Percentiles rank a stretch among this genome's conserved stretches.
Conservation (phyloP, 2,797 vertebrate species). For the Poliocrania exsul region DNA sequence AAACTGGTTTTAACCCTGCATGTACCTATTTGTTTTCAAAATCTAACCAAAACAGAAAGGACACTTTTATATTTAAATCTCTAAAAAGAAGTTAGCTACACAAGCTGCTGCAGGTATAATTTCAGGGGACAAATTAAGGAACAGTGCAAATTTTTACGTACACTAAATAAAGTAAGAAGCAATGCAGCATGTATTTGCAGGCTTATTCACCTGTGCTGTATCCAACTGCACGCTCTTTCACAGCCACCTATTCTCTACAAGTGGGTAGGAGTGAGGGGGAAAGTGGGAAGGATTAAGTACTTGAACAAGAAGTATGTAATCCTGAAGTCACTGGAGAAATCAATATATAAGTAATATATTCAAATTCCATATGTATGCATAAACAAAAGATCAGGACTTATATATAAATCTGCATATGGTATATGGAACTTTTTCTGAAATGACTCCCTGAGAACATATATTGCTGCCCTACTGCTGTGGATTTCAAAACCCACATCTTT, state of each 20-base stretch:
- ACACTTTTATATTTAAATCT: background rate
- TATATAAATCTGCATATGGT: constrained; percentile 10
- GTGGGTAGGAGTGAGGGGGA: background rate
- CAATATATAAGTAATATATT: background rate
- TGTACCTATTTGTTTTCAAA: background rate
- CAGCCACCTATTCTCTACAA: background rate
- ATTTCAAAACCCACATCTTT: constrained; percentile 71
- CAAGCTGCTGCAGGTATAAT: background rate
- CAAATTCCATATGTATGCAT: background rate
- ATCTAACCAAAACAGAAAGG: background rate
- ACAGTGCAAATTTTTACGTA: background rate
- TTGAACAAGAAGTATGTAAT: background rate
- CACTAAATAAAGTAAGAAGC: background rate
- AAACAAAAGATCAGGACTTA: constrained; percentile 22
- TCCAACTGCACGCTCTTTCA: background rate
- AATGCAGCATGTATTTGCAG: background rate
- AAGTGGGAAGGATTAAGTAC: background rate
- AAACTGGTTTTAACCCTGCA: constrained; percentile 23
- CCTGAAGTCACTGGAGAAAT: background rate
- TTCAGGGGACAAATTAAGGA: background rate
- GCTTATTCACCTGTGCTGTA: background rate
- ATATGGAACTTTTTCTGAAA: constrained; percentile 1
- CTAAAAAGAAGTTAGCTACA: background rate
- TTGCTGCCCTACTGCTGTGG: constrained; percentile 43
- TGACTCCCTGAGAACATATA: constrained; percentile 2